These are phyloP conservation scores for Boleophthalmus pectinirostris DNA, from an alignment of 2,113 vertebrate genomes.

Conservation along the genomic window DNA sequence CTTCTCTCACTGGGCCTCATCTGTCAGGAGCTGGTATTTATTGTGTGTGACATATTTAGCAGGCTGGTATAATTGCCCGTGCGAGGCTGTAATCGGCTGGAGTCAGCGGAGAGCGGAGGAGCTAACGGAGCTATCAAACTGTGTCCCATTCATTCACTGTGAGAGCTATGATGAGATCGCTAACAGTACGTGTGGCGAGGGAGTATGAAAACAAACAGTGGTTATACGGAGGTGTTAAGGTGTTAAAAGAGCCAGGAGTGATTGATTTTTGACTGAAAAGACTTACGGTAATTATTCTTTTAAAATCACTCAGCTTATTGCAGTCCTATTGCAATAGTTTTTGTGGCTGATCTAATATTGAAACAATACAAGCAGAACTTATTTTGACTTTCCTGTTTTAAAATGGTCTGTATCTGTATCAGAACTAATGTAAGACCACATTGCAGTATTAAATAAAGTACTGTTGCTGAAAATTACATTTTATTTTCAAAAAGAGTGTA, in stretches of 20 bases:
- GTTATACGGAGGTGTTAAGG: conserved; percentile 19
- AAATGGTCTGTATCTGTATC: too few relatives aligned
- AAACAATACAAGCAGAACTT: not conserved
- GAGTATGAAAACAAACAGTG: conserved; percentile 32
- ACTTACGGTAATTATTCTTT: not conserved
- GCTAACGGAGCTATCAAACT: conserved; percentile 63
- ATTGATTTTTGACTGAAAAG: not conserved
- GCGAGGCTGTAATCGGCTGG: conserved; percentile 62
- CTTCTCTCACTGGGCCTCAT: conserved; percentile 41
- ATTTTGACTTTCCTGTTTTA: too few relatives aligned
- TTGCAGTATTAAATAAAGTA: too few relatives aligned
- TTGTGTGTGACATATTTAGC: conserved; percentile 74
- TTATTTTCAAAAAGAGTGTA: too few relatives aligned
- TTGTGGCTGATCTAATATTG: not conserved
- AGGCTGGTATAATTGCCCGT: conserved; percentile 71
- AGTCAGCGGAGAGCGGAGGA: conserved; percentile 57
- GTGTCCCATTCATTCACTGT: conserved; percentile 55
- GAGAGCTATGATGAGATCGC: conserved; percentile 63
- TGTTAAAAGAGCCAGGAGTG: not conserved
- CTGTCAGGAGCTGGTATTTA: conserved; percentile 69
- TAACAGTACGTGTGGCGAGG: conserved; percentile 42
- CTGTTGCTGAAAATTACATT: too few relatives aligned
- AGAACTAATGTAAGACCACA: too few relatives aligned
- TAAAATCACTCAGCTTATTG: not conserved
- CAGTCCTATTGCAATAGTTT: not conserved